Percentiles rank a stretch among this genome's conserved stretches.
Evolutionary conservation across 2,797 vertebrate species (phyloP).

Genomic region (Eidolon dupreanum): DNA sequence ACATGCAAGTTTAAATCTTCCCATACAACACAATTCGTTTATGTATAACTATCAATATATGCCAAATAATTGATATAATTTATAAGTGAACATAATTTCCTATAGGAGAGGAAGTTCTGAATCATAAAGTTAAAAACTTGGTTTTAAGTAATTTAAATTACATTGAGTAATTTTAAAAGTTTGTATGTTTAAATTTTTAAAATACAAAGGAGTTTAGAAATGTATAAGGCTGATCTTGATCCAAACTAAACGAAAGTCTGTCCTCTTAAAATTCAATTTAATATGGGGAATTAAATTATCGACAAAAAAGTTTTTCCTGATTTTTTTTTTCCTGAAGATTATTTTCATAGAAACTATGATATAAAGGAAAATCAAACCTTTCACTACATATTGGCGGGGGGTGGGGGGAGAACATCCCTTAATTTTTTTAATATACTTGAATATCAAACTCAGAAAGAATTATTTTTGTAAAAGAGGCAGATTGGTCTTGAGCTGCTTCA

Average conservation of each 20-base stretch:
- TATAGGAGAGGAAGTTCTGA: constrained; percentile 49
- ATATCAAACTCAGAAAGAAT: constrained; percentile 72
- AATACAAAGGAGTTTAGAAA: constrained; percentile 75
- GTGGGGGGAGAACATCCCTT: constrained; percentile 53
- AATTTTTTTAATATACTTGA: constrained; percentile 76
- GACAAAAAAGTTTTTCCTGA: constrained; percentile 65
- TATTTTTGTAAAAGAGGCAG: constrained; percentile 82
- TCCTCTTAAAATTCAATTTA: constrained; percentile 71
- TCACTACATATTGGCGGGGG: constrained; percentile 33
- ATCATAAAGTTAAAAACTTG: constrained; percentile 71
- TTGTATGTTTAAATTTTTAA: constrained; percentile 57
- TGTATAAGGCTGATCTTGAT: constrained; percentile 78
- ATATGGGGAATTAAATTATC: constrained; percentile 69
- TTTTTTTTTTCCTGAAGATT: constrained; percentile 66
- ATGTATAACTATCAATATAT: constrained; percentile 67
- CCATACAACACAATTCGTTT: constrained; percentile 72
- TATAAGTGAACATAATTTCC: constrained; percentile 58
- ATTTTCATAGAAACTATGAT: constrained; percentile 73
- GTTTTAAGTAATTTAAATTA: constrained; percentile 65
- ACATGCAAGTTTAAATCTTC: constrained; percentile 67
- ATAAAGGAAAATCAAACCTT: constrained; percentile 67
- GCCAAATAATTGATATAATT: constrained; percentile 45
- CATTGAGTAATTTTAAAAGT: constrained; percentile 68
- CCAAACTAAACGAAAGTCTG: constrained; percentile 71
- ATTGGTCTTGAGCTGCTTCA: constrained; percentile 82